Evolutionary conservation across 2,888 invertebrate genomes (phyloP), one percentile per base, ranked within the genome.

Genomic region (Desoria tigrina): DNA sequence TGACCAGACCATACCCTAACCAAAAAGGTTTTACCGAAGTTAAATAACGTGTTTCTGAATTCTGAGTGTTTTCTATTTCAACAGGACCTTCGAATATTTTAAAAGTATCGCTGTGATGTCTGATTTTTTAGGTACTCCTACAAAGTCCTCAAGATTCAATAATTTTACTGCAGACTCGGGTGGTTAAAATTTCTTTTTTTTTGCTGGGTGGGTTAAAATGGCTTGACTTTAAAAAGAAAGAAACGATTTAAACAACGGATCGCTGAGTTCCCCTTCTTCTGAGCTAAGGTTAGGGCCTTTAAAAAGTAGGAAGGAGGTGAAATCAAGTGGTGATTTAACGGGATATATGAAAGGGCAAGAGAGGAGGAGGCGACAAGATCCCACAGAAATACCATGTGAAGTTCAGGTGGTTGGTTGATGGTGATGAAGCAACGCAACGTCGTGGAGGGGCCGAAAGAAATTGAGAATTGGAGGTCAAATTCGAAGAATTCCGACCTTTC

Each of bases 41-140:
- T 32, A 11, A 32, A 32, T 32, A 32, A 32, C 32, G 4, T 4
- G 32, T 32, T 32, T 32, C 32, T 32, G 11, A 32, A n/a, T n/a
- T n/a, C n/a, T n/a, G n/a, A 32, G 32, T 32, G 32, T 32, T 32
- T 45, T 45, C 21, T 45, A 21, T 45, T 45, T 16, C 45, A 18
- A 45, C 45, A 45, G 45, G 45, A 45, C 7, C 7, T 32, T 32
- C 32, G 32, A 45, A 45, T 45, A 18, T 9, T 18, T 45, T 45
- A 18, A 39, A 45, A 32, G 32, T 32, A 32, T 18, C 45, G 45
- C 4, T 45, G 11, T 39, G 18, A 4, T n/a, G 45, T 45, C 45
- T 45, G 21, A 18, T 45, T 18, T 45, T 45, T 45, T 45, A 45
- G 45, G 45, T 45, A 45, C 45, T 45, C n/a, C 45, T n/a, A 9